phyloP scores from a whole-genome alignment of 2,888 invertebrate genomes.

The Cynaeus angustus region DNA sequence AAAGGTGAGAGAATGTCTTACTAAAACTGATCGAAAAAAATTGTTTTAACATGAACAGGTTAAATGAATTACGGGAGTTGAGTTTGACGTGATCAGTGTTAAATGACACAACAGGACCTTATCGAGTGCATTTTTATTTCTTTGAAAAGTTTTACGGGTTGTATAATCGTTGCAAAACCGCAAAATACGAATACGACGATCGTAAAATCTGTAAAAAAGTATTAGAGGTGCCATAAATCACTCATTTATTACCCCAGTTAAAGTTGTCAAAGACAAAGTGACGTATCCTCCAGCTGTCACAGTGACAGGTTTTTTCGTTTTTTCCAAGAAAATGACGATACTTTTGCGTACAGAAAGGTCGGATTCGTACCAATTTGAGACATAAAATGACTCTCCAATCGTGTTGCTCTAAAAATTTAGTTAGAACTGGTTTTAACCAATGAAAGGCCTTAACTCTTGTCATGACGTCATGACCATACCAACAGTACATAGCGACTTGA shows the following conservation, averaged over 20 bases:
- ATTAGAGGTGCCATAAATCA: not conserved
- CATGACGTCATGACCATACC: conserved; percentile 47
- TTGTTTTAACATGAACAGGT: too few species aligned
- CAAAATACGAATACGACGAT: conserved; percentile 59
- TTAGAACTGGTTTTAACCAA: not conserved
- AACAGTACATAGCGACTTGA: conserved; percentile 48
- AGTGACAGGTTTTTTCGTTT: conserved; percentile 12
- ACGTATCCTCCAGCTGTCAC: conserved; percentile 17
- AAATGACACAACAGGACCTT: too few species aligned
- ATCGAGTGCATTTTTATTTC: too few species aligned
- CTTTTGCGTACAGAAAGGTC: conserved; percentile 66
- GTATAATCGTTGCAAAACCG: conserved; percentile 50
- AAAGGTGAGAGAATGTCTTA: too few species aligned
- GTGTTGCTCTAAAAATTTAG: conserved; percentile 22
- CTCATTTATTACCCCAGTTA: conserved; percentile 60
- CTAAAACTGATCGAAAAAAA: too few species aligned
- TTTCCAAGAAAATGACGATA: conserved; percentile 66
- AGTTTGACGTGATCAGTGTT: too few species aligned
- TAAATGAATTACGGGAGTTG: too few species aligned
- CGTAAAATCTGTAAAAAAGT: conserved; percentile 53
- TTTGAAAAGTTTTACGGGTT: not conserved
- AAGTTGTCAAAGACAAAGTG: conserved; percentile 64
- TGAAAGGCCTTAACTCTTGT: conserved; percentile 4
- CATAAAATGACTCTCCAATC: conserved; percentile 11
- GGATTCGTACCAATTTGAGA: conserved; percentile 53